These are phyloP conservation scores for Saturnia japonica DNA, from an alignment of 2,888 invertebrate genomes.

Conservation along the genomic window DNA sequence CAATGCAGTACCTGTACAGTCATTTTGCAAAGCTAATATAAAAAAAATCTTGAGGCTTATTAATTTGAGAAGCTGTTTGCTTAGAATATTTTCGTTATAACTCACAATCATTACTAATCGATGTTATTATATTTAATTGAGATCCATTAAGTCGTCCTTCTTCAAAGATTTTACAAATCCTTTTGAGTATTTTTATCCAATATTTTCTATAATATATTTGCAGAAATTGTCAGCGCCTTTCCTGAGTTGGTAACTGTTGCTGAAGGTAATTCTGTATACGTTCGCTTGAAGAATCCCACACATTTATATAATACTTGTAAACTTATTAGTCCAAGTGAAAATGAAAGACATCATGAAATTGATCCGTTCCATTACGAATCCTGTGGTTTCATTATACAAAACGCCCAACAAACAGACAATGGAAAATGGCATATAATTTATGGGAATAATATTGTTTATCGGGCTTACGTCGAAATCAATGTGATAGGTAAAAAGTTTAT, in stretches of 20 bases:
- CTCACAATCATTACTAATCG: no score
- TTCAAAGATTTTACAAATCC: not conserved
- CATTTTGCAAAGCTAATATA: no score
- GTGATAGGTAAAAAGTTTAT: conserved; percentile 64
- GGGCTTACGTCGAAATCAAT: conserved; percentile 46
- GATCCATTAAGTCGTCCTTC: not conserved
- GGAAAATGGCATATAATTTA: conserved; percentile 61
- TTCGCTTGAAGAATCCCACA: conserved; percentile 51
- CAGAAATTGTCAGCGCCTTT: conserved; percentile 51
- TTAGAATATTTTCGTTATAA: no score
- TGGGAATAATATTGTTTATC: conserved; percentile 50
- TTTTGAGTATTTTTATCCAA: not conserved
- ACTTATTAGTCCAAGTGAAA: conserved; percentile 45
- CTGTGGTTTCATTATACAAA: conserved; percentile 55
- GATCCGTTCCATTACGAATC: conserved; percentile 39
- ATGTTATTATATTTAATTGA: no score
- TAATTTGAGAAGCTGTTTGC: no score
- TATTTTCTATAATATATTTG: not conserved
- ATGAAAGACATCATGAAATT: conserved; percentile 30
- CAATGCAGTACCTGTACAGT: no score
- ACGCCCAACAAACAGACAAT: conserved; percentile 36
- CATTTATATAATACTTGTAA: conserved; percentile 50
- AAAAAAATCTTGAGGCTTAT: no score
- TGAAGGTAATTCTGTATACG: conserved; percentile 53
- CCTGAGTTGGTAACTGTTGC: conserved; percentile 42